Base-by-base conservation (phyloP, 2,113 vertebrate genomes). In the Origma solitaria region DNA sequence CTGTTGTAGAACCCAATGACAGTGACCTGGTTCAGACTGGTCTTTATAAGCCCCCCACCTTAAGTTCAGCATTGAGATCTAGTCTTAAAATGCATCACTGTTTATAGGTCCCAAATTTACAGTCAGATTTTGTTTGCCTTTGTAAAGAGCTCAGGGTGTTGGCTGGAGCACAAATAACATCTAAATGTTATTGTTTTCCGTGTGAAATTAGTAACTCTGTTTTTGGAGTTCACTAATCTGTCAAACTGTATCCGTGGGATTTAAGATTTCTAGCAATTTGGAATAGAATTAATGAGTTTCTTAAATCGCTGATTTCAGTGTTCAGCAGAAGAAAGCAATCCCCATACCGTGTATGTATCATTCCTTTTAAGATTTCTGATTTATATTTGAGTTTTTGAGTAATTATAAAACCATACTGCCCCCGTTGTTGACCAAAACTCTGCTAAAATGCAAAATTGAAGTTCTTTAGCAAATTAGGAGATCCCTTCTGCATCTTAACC, bases 351-450 rank as follows among this genome's bases (percentile, higher is more conserved):
- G 4, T 30, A 10, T 15, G 3, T 45, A 2, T 49, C 72, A 25
- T 19, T 80, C 17, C 9, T 42, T 23, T n/a, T 38, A 89, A 25
- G 20, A 42, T 42, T 91, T 69, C 42, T 86, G 22, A 21, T 73
- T 51, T 56, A 25, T 31, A 68, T 62, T 15, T 82, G 38, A 13
- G 35, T 38, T 82, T 56, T 10, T 6, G 13, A 64, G 25, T n/a
- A 45, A 9, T 77, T 40, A 7, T 53, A 35, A 86, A 53, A 56
- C 10, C 4, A 12, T 47, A 5, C 4, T 79, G 11, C 27, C 35
- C 3, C 16, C 0, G 0, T 4, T 71, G 24, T 50, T 37, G 33
- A 60, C 45, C 3, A 2, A 75, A 65, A 72, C 10, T 38, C 18
- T 70, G 35, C 23, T 84, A 18, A 82, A 91, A 54, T n/a, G 10